Evolutionary conservation across 2,888 invertebrate genomes (phyloP).

Genomic region (Cheiracanthium punctorium): DNA sequence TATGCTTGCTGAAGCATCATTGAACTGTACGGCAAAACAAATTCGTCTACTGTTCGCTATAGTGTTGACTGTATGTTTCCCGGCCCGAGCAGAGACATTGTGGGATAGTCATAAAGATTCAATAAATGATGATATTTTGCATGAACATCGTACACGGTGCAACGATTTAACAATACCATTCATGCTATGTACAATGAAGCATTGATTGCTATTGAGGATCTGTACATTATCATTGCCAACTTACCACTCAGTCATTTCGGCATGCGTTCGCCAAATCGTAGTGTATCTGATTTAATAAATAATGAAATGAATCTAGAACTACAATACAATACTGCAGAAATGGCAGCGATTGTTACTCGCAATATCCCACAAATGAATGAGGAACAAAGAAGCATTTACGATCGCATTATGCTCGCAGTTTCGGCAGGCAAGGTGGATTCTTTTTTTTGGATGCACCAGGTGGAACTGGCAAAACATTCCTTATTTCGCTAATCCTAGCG

Average conservation of each 20-base stretch:
- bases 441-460: not conserved
- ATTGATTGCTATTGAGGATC: constrained; percentile 46
- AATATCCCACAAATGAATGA: constrained; percentile 29
- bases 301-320: constrained; percentile 23
- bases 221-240: constrained; percentile 35
- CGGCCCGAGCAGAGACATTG: too few relatives aligned
- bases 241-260: constrained; percentile 3
- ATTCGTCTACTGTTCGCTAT: too few relatives aligned
- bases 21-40: too few relatives aligned
- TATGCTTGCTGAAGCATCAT: too few relatives aligned
- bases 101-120: too few relatives aligned
- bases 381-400: constrained; percentile 11
- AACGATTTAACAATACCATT: constrained; percentile 39
- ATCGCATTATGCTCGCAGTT: too few relatives aligned
- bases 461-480: not conserved
- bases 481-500: not conserved
- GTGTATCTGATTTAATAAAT: not conserved
- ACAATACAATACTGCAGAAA: constrained; percentile 19
- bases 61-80: too few relatives aligned
- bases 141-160: constrained; percentile 40
- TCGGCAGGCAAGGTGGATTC: too few relatives aligned
- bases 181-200: constrained; percentile 49
- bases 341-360: constrained; percentile 35
- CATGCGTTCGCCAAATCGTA: too few relatives aligned
- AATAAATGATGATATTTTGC: constrained; percentile 29